These are phyloP conservation scores for Sigmodon hispidus DNA, from an alignment of 2,113 vertebrate species.

Conservation along the genomic window DNA sequence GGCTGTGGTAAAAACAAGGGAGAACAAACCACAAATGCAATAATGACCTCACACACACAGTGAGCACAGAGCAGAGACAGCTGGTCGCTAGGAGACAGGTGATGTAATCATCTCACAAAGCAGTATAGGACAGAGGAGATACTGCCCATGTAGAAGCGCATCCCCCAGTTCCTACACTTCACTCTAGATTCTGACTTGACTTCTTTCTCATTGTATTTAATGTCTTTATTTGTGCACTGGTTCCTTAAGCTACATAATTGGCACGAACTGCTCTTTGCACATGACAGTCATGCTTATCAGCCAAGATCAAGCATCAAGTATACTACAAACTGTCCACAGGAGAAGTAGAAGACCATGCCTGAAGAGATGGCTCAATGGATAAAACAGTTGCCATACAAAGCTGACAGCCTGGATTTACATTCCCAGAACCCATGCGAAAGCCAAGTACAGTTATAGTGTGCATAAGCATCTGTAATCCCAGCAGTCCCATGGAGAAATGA, in stretches of 20 bases:
- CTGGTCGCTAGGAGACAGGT: not conserved
- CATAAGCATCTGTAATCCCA: not conserved
- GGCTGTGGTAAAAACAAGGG: not conserved
- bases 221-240: not conserved
- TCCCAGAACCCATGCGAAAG: no score
- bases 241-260: not conserved
- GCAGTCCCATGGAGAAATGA: not conserved
- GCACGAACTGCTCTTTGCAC: not conserved
- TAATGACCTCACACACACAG: no score
- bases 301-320: not conserved
- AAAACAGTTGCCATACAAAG: not conserved
- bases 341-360: not conserved
- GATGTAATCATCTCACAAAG: not conserved
- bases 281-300: not conserved
- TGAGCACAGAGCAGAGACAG: rapidly evolving
- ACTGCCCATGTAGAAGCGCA: not conserved
- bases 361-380: not conserved
- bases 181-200: not conserved
- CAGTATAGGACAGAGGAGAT: not conserved
- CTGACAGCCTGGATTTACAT: not conserved
- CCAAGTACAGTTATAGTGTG: not conserved
- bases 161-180: not conserved
- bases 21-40: not conserved
- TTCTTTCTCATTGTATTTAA: not conserved
- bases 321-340: not conserved